These are phyloP conservation scores for Temnothorax ravouxi DNA, from an alignment of 2,888 invertebrate species.

Conservation along the genomic window DNA sequence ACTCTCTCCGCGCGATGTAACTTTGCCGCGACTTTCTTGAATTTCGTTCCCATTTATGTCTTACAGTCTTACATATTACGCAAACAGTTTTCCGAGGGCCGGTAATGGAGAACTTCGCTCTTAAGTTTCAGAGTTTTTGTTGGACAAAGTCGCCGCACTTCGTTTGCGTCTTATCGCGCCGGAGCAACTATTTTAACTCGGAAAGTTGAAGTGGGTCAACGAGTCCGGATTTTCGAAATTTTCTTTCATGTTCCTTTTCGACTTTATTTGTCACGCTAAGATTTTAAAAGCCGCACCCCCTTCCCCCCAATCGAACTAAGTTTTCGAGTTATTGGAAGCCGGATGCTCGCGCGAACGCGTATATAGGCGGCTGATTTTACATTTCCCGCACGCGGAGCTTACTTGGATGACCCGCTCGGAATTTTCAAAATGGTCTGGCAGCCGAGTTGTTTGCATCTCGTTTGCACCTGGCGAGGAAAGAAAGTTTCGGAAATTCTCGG, in stretches of 20 bases:
- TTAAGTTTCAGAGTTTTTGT: slow-evolving; percentile 38
- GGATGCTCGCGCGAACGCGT: slow-evolving; percentile 4
- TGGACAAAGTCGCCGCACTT: slow-evolving; percentile 36
- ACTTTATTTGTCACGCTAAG: slow-evolving; percentile 30
- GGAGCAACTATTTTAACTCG: slow-evolving; percentile 17
- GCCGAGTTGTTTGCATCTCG: slow-evolving; percentile 51
- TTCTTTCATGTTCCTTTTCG: slow-evolving; percentile 9
- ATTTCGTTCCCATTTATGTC: slow-evolving; percentile 43
- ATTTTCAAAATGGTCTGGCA: slow-evolving; percentile 50
- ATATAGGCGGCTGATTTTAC: slow-evolving; percentile 34
- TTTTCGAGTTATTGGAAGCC: slow-evolving; percentile 33
- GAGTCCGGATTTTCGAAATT: slow-evolving; percentile 46
- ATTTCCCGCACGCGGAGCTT: slow-evolving; percentile 46
- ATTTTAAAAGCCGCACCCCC: slow-evolving; percentile 28
- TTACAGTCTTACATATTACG: slow-evolving; percentile 42
- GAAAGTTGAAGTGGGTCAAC: slow-evolving; percentile 38
- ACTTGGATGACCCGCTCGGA: slow-evolving; percentile 42
- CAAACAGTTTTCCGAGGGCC: slow-evolving; percentile 42
- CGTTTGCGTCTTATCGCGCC: slow-evolving; percentile 43
- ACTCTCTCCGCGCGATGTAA: slow-evolving; percentile 17
- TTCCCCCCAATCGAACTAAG: slow-evolving; percentile 14
- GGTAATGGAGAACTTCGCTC: slow-evolving; percentile 54
- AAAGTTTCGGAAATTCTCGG: slow-evolving; percentile 55
- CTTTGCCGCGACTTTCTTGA: slow-evolving; percentile 15
- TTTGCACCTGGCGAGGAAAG: slow-evolving; percentile 54